Evolutionary conservation across 2,888 invertebrate genomes (phyloP).

Genomic region (Phengaris arion): DNA sequence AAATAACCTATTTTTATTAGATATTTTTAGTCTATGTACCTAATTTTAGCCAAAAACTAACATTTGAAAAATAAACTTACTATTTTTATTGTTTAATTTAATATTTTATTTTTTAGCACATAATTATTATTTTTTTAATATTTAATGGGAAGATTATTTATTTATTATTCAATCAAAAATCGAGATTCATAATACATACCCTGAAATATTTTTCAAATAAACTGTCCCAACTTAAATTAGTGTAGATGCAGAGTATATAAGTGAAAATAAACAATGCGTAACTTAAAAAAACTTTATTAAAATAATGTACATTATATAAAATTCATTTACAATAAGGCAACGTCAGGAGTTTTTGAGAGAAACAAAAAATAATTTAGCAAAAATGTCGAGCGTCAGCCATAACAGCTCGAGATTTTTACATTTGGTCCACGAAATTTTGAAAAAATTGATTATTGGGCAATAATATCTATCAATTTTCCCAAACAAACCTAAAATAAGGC

Average conservation of each 20-base stretch:
- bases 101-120: no score
- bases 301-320: slow-evolving; percentile 55
- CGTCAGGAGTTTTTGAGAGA: slow-evolving; percentile 44
- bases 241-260: not conserved
- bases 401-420: slow-evolving; percentile 69
- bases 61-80: no score
- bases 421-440: slow-evolving; percentile 39
- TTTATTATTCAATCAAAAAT: no score
- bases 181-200: no score
- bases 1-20: no score
- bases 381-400: slow-evolving; percentile 77
- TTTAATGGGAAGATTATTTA: no score
- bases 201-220: no score
- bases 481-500: slow-evolving; percentile 28
- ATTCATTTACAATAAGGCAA: slow-evolving; percentile 63
- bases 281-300: slow-evolving; percentile 74
- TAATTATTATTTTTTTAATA: no score
- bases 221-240: not conserved
- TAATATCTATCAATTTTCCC: slow-evolving; percentile 39
- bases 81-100: no score
- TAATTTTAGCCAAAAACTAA: no score
- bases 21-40: no score
- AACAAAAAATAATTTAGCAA: slow-evolving; percentile 50
- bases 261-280: slow-evolving; percentile 49
- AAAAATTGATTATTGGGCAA: slow-evolving; percentile 44